Evolutionary conservation across 2,113 vertebrate species (phyloP).

Genomic region (Neolamprologus toae): DNA sequence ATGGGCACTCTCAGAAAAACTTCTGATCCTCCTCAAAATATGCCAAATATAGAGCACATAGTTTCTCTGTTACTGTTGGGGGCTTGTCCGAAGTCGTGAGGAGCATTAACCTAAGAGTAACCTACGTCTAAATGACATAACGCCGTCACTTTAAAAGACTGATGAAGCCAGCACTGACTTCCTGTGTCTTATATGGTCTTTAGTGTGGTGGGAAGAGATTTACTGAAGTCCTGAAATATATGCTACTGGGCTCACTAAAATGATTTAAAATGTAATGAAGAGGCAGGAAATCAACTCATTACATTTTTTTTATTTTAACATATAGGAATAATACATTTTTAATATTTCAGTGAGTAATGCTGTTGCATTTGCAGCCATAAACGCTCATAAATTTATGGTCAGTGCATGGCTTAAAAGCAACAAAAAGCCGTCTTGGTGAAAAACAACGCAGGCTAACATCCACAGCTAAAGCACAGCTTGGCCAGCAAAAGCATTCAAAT

Average conservation of each 20-base stretch:
- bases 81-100: not conserved
- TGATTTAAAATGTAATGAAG: not conserved
- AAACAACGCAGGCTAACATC: not conserved
- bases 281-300: not conserved
- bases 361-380: not conserved
- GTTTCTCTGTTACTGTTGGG: not conserved
- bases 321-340: not conserved
- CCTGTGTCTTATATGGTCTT: not conserved
- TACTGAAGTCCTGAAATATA: not conserved
- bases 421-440: not conserved
- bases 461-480: not conserved
- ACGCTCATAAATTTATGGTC: fast-evolving
- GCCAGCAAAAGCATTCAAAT: not conserved
- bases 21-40: not conserved
- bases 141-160: not conserved
- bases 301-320: not conserved
- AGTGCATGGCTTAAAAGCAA: not conserved
- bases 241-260: not conserved
- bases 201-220: not conserved
- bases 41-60: not conserved
- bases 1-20: not conserved
- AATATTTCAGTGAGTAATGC: not conserved
- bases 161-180: not conserved
- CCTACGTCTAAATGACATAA: not conserved
- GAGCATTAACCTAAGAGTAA: not conserved